phyloP scores from a whole-genome alignment of 1,140 invertebrate genomes.

The Paracyclopina nana region DNA sequence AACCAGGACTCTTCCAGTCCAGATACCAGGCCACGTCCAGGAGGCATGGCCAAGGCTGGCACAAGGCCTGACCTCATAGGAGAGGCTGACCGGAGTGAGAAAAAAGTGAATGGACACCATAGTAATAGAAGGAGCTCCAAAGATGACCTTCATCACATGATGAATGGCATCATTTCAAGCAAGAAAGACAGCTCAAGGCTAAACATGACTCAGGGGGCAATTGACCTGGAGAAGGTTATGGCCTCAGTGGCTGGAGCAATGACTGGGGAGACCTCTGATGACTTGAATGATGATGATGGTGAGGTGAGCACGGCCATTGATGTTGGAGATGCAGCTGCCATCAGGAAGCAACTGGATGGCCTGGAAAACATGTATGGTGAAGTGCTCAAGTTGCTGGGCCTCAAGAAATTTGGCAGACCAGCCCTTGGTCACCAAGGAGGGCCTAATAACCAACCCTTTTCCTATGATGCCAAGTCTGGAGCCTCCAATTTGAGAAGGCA shows the following conservation, averaged over 20 bases:
- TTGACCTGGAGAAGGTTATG: constrained; percentile 11
- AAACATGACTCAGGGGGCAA: background rate
- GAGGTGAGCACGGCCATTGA: constrained; percentile 39
- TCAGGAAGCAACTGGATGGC: constrained; percentile 58
- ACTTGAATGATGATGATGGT: constrained; percentile 42
- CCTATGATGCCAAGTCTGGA: background rate
- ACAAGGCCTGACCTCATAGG: no score
- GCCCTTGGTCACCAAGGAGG: constrained; percentile 1
- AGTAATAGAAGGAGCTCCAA: background rate
- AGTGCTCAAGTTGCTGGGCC: constrained; percentile 25
- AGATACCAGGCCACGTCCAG: background rate
- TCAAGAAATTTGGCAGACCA: constrained; percentile 8
- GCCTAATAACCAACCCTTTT: background rate
- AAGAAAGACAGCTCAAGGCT: background rate
- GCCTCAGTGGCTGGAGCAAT: constrained; percentile 21
- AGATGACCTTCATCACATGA: no score
- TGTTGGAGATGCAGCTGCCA: constrained; percentile 42
- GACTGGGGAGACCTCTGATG: constrained; percentile 32
- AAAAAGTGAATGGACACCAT: background rate
- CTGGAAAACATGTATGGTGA: constrained; percentile 72
- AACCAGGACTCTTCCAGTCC: background rate
- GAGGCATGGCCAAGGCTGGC: background rate
- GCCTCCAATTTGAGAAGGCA: no score
- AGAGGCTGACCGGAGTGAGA: background rate
- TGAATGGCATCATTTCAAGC: background rate